Base-by-base conservation (phyloP, 2,797 vertebrate species). In the Phaenicophaeus curvirostris region DNA sequence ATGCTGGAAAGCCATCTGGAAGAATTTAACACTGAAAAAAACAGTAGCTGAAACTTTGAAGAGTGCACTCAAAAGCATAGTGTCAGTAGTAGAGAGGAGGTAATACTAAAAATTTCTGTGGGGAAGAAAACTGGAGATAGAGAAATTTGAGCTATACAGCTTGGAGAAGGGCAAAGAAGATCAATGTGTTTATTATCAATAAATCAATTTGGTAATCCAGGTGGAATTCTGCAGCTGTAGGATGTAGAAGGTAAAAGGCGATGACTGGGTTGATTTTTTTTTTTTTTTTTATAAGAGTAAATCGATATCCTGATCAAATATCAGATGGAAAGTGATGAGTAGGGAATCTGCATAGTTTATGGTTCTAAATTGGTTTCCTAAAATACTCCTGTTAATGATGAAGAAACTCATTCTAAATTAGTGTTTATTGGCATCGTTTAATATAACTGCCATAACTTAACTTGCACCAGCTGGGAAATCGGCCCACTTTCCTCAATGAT, bases 161-260 rank as follows among this genome's bases (percentile, higher is more conserved):
- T 80, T 89, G 78, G 37, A 93, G 83, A 96, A 97, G 75, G 85
- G 59, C 63, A 96, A 95, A 95, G 71, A 87, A 96, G 90, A 97
- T 96, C 96, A 93, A 95, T 97, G 59, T 95, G 79, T 95, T 97
- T 94, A 74, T 96, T 96, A 97, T 94, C 96, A 96, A 96, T 97
- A 97, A 97, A 96, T 97, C 94, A 95, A 72, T 97, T 89, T 82
- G 51, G 54, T 95, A 96, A 96, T 95, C 92, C 94, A 93, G 68
- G 76, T 95, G 92, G 91, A 69, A 96, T 96, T 95, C 69, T 95
- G 87, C 89, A 96, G 80, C 86, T 97, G 72, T 93, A 85, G 72
- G 53, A 63, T 95, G 13, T 37, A 87, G 96, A 95, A 78, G 71
- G 71, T 74, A 91, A 96, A 95, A 92, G 31, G 79, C 94, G 77